Evolutionary conservation across 2,888 invertebrate species (phyloP).

Genomic region (Coelinius sp.): DNA sequence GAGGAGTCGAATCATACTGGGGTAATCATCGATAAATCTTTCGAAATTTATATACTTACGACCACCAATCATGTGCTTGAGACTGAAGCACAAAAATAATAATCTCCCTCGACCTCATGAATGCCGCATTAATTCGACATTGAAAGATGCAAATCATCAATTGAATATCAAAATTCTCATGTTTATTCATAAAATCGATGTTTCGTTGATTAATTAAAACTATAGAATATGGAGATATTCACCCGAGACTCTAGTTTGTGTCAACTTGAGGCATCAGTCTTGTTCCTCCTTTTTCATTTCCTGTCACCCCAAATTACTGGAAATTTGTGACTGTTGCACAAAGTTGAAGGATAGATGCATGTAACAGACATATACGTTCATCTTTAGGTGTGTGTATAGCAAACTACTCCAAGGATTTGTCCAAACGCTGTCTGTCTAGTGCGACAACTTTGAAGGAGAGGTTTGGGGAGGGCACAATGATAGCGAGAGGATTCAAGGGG

Average conservation of each 20-base stretch:
- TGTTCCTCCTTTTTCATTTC: neutral
- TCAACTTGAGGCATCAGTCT: neutral
- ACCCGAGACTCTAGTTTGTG: neutral
- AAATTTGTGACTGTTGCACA: slow-evolving; percentile 14
- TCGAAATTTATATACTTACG: too few relatives aligned
- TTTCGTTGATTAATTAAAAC: neutral
- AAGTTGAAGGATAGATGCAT: slow-evolving; percentile 11
- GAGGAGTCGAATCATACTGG: slow-evolving; percentile 9
- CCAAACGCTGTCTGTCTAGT: slow-evolving; percentile 6
- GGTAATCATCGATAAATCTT: too few relatives aligned
- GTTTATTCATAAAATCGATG: slow-evolving; percentile 6
- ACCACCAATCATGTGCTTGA: too few relatives aligned
- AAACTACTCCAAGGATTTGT: slow-evolving; percentile 23
- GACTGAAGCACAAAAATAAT: too few relatives aligned
- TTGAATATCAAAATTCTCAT: neutral
- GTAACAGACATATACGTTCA: neutral
- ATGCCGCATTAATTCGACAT: neutral
- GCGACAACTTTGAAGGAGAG: neutral
- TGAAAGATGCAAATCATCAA: neutral
- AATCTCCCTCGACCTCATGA: neutral
- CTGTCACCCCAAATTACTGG: neutral
- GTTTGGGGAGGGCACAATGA: neutral
- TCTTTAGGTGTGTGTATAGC: neutral
- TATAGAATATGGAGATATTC: neutral
- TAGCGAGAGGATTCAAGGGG: neutral